A percentile compares a stretch with the other conserved stretches of the same genome.
These are phyloP conservation scores for Drosophila sulfurigaster DNA, from an alignment of 1,140 invertebrate genomes.

Conservation along the genomic window DNA sequence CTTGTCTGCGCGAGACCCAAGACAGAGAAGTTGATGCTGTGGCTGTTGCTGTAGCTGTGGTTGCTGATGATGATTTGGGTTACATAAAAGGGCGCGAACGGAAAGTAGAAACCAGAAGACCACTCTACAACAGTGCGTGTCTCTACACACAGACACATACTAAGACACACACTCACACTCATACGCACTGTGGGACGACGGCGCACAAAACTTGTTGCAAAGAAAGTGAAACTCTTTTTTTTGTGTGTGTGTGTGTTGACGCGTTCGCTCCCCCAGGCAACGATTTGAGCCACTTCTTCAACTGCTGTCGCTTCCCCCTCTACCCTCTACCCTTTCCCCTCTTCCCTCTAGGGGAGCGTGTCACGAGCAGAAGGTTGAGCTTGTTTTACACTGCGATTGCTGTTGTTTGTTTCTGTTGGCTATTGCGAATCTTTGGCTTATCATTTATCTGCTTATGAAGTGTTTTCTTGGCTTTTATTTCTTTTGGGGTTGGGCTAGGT, in stretches of 20 bases:
- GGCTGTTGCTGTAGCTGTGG: too few relatives aligned
- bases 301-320: background rate
- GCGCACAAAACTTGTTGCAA: slow-evolving; percentile 78
- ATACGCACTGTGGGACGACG: slow-evolving; percentile 22
- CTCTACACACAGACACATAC: slow-evolving; percentile 9
- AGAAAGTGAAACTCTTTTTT: slow-evolving; percentile 79
- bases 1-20: slow-evolving; percentile 32
- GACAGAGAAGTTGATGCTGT: slow-evolving; percentile 26
- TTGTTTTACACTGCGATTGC: slow-evolving; percentile 58
- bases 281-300: slow-evolving; percentile 30
- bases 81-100: slow-evolving; percentile 82
- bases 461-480: slow-evolving; percentile 8
- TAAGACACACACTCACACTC: slow-evolving; percentile 12
- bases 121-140: slow-evolving; percentile 35
- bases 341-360: slow-evolving; percentile 46
- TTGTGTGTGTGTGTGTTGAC: slow-evolving; percentile 11
- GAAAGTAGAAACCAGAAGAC: slow-evolving; percentile 80
- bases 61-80: slow-evolving; percentile 65
- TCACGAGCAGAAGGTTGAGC: slow-evolving; percentile 79
- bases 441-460: slow-evolving; percentile 51
- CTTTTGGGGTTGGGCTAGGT: slow-evolving; percentile 73
- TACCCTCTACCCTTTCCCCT: background rate
- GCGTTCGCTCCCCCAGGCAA: slow-evolving; percentile 44
- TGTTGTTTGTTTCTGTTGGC: slow-evolving; percentile 7
- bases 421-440: slow-evolving; percentile 46